Conservation (phyloP, 2,797 vertebrate genomes). For the Pseudotriccus pelzelni region DNA sequence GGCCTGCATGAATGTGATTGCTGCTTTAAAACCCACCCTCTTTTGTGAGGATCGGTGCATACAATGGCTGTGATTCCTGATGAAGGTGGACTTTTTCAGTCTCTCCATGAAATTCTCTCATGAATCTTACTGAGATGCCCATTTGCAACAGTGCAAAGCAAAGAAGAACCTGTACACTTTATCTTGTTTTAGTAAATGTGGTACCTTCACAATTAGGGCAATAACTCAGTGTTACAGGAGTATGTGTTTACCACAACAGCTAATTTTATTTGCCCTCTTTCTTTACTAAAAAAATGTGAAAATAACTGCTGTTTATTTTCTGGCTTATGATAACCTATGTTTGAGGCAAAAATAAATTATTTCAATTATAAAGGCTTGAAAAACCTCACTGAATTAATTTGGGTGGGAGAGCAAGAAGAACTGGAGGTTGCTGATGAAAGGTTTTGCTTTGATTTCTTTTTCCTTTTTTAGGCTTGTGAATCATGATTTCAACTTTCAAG, state of each 20-base stretch:
- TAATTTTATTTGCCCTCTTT: background rate
- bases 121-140: background rate
- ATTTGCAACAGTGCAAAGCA: background rate
- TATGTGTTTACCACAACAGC: background rate
- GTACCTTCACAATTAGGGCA: background rate
- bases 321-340: background rate
- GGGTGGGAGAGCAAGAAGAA: conserved; percentile 31
- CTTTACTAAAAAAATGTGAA: background rate
- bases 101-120: background rate
- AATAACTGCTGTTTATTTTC: background rate
- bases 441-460: background rate
- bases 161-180: background rate
- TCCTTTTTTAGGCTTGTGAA: conserved; percentile 31
- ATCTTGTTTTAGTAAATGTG: background rate
- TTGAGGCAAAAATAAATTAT: background rate
- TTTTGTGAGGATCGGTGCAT: background rate
- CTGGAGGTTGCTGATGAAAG: conserved; percentile 41
- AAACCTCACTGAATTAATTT: conserved; percentile 26
- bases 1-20: background rate
- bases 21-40: background rate
- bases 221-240: background rate
- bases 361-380: background rate
- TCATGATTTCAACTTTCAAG: conserved; percentile 21
- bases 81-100: background rate
- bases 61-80: background rate